Evolutionary conservation across 2,113 vertebrate species (phyloP).

Genomic region (Raja brachyura): DNA sequence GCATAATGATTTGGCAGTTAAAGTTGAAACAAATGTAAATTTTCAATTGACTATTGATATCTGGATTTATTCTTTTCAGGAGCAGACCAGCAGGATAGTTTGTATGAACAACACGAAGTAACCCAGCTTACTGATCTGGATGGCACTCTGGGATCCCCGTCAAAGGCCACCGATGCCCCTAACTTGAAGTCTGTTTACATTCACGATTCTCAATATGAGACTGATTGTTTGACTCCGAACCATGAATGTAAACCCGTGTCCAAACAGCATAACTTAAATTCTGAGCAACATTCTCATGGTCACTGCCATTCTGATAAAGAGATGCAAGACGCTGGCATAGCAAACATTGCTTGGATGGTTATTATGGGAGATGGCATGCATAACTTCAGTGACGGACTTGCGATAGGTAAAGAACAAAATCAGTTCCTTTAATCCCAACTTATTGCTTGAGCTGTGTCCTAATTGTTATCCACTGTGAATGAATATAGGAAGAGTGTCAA

Average conservation of each 20-base stretch:
- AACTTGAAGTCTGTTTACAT: slow-evolving; percentile 49
- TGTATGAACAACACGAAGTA: slow-evolving; percentile 76
- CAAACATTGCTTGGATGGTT: slow-evolving; percentile 98
- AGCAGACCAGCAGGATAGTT: slow-evolving; percentile 60
- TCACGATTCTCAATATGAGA: slow-evolving; percentile 48
- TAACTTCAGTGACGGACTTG: slow-evolving; percentile 95
- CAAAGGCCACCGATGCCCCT: slow-evolving; percentile 57
- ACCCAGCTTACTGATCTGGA: slow-evolving; percentile 77
- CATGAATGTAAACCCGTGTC: slow-evolving; percentile 54
- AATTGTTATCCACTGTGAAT: not conserved
- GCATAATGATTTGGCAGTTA: not conserved
- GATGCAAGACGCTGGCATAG: slow-evolving; percentile 88
- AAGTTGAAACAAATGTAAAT: not conserved
- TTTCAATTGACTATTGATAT: slow-evolving; percentile 12
- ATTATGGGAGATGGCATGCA: slow-evolving; percentile 99
- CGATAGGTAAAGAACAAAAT: slow-evolving; percentile 71
- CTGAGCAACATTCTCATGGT: slow-evolving; percentile 74
- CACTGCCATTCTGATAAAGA: slow-evolving; percentile 94
- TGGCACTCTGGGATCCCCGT: slow-evolving; percentile 66
- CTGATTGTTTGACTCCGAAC: slow-evolving; percentile 55
- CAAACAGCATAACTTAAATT: slow-evolving; percentile 58
- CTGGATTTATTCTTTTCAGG: slow-evolving; percentile 50
- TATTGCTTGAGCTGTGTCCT: not conserved
- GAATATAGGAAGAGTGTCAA: not conserved
- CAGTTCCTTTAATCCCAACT: not conserved